Conservation (phyloP, 2,888 invertebrate genomes). For the Dasypolia templi region DNA sequence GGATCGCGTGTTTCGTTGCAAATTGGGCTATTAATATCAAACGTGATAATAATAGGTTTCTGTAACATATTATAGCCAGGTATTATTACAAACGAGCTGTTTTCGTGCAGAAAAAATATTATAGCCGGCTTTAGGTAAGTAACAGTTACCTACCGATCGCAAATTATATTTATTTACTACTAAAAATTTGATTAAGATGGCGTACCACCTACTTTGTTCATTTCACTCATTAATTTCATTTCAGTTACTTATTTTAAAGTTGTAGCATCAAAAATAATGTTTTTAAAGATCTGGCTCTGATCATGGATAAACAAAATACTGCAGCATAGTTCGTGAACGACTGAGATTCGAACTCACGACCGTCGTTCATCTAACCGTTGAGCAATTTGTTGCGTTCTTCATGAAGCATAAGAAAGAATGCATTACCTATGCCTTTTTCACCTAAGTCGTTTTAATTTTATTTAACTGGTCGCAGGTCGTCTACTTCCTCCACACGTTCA, state of each 20-base stretch:
- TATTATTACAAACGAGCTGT: slow-evolving; percentile 15
- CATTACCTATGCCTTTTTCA: not conserved
- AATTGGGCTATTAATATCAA: slow-evolving; percentile 46
- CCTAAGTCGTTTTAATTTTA: not conserved
- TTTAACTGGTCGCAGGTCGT: not conserved
- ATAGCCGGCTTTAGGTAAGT: slow-evolving; percentile 6
- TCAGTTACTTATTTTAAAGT: not conserved
- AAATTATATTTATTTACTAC: slow-evolving; percentile 11
- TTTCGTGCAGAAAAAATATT: slow-evolving; percentile 32
- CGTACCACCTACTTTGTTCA: too few species aligned
- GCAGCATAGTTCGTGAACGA: not conserved
- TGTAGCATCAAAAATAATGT: not conserved
- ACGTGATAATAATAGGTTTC: slow-evolving; percentile 54
- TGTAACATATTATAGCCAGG: not conserved
- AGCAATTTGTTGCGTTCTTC: not conserved
- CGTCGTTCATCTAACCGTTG: not conserved
- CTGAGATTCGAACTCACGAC: not conserved
- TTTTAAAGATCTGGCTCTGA: not conserved
- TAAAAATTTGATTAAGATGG: too few species aligned
- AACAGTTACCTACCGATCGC: not conserved
- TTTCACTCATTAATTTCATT: not conserved
- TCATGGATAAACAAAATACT: not conserved
- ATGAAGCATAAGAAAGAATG: not conserved
- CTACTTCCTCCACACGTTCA: not conserved
- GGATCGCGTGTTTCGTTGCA: slow-evolving; percentile 39